Percentiles rank a stretch among this genome's conserved stretches.
These are phyloP conservation scores for Empis stercorea DNA, from an alignment of 2,888 invertebrate genomes.

Conservation along the genomic window DNA sequence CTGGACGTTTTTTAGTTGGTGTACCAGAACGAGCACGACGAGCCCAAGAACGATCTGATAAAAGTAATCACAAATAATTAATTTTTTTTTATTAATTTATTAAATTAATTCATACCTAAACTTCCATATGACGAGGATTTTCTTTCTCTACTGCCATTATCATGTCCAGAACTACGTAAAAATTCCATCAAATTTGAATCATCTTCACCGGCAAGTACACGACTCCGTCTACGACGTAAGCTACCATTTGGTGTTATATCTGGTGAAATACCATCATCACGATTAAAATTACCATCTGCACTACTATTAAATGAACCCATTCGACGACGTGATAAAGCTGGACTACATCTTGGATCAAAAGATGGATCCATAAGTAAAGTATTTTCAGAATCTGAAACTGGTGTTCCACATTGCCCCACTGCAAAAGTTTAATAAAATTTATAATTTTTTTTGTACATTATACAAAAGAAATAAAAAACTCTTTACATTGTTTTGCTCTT, in stretches of 20 bases:
- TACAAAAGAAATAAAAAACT: not conserved
- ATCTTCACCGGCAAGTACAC: constrained; percentile 70
- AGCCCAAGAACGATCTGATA: constrained; percentile 74
- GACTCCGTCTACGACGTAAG: constrained; percentile 63
- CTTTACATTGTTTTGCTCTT: constrained; percentile 46
- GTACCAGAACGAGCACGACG: constrained; percentile 57
- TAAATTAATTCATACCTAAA: constrained; percentile 47
- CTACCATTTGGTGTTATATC: constrained; percentile 87
- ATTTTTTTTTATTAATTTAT: constrained; percentile 3
- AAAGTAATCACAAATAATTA: not conserved
- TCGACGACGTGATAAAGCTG: constrained; percentile 50
- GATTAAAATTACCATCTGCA: constrained; percentile 24
- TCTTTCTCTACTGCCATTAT: constrained; percentile 56
- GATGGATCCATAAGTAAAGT: constrained; percentile 64
- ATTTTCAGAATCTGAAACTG: constrained; percentile 59
- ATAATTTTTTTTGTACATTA: not conserved
- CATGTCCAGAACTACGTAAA: constrained; percentile 62
- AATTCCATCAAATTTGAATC: constrained; percentile 80
- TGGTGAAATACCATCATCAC: constrained; percentile 32
- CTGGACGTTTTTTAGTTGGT: constrained; percentile 63
- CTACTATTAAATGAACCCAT: constrained; percentile 52
- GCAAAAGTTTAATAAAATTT: constrained; percentile 4
- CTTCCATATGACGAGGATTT: constrained; percentile 64
- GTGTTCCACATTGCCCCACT: constrained; percentile 57
- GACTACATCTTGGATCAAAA: constrained; percentile 61